Conservation (phyloP, 2,797 vertebrate species). For the Miichthys miiuy region DNA sequence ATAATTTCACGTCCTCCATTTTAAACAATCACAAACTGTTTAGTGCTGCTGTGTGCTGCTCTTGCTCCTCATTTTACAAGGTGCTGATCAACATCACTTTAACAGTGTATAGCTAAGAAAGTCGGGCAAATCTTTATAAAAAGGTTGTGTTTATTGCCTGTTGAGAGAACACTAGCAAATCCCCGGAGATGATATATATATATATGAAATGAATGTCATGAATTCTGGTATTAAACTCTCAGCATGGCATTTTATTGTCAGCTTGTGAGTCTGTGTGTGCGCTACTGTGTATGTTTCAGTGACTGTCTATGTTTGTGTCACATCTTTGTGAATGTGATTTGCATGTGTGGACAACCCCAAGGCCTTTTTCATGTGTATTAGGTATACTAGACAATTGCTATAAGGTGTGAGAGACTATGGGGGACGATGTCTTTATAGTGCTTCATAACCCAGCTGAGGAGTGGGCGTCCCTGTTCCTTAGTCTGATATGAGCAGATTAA, state of each 20-base stretch:
- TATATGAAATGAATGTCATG: conserved; percentile 70
- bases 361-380: conserved; percentile 13
- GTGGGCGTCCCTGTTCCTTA: conserved; percentile 67
- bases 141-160: conserved; percentile 59
- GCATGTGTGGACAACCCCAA: conserved; percentile 11
- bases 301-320: conserved; percentile 4
- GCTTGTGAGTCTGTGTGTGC: conserved; percentile 14
- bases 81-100: conserved; percentile 36
- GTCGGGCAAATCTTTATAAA: conserved; percentile 50
- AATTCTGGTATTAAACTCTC: conserved; percentile 82
- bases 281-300: conserved; percentile 18
- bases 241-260: conserved; percentile 64
- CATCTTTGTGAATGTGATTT: conserved; percentile 19
- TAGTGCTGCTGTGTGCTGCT: conserved; percentile 15
- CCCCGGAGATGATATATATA: background rate
- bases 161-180: conserved; percentile 64
- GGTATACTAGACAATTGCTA: conserved; percentile 26
- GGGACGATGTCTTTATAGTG: conserved; percentile 65
- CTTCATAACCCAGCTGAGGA: conserved; percentile 71
- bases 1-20: conserved; percentile 18
- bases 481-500: conserved; percentile 80
- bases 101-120: conserved; percentile 51
- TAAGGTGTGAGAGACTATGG: conserved; percentile 29
- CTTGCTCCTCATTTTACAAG: conserved; percentile 37
- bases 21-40: conserved; percentile 45